Evolutionary conservation across 92 coral and sea anemone genomes (phyloP), one percentile per base, ranked within the genome.

Genomic region (Micromussa lordhowensis): DNA sequence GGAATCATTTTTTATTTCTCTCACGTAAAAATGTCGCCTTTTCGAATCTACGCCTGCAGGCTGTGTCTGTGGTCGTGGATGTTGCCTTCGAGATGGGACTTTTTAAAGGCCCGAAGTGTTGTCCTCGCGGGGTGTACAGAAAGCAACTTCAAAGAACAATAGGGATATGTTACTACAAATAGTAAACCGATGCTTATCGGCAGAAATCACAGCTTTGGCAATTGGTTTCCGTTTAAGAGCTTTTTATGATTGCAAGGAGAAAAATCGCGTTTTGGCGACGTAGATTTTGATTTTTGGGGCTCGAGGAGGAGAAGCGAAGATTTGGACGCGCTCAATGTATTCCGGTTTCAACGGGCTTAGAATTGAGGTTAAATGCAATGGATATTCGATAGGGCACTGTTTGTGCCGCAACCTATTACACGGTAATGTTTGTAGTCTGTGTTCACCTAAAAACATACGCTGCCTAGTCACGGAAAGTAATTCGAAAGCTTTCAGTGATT

Each of bases 161-260:
- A 81, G 98, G 83, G 72, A 86, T 91, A 92, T 86, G 98, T 90
- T 94, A 94, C 96, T 90, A 77, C 82, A 85, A 87, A 93, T 84
- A 71, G 93, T 87, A 91, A 92, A 83, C 94, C 92, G 98, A 95
- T 95, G 89, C 92, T 93, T 94, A 94, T 94, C 96, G 55, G 71
- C 36, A 74, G 84, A 95, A 94, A 91, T 95, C 98, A 93, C 95
- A 89, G 90, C 92, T 69, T 87, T 81, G 79, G 55, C 85, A 87
- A 86, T 78, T 77, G 83, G 69, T 77, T 76, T 77, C 77, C 76
- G 82, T 68, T 80, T 87, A 66, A 72, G 86, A 81, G 90, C 79
- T 79, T 87, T 87, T 68, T 81, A 54, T 28, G 79, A 55, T 71
- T 86, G 80, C 44, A 31, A n/a, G 54, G 29, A 61, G 58, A 58